phyloP scores from a whole-genome alignment of 2,113 vertebrate species.

The Brachyhypopomus gauderio region DNA sequence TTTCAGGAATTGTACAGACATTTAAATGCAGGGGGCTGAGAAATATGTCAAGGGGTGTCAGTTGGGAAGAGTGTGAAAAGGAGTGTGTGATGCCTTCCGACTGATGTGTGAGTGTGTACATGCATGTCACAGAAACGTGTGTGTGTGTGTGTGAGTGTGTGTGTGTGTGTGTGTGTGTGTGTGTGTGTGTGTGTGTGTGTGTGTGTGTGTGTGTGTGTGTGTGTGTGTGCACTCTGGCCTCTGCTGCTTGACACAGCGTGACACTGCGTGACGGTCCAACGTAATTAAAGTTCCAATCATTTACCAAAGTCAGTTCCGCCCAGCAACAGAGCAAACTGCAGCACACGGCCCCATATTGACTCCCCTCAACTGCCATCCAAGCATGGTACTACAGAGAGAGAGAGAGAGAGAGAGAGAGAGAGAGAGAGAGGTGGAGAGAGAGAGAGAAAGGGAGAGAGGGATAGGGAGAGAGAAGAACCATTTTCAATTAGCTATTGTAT shows the following conservation, averaged over 20 bases:
- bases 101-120: neutral
- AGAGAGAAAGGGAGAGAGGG: neutral
- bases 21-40: slow-evolving; percentile 11
- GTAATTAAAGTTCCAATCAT: slow-evolving; percentile 98
- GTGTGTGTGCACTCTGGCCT: slow-evolving; percentile 81
- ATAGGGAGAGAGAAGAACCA: slow-evolving; percentile 1
- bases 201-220: slow-evolving; percentile 45
- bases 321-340: slow-evolving; percentile 81
- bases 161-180: too few species aligned
- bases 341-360: slow-evolving; percentile 78
- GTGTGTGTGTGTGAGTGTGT: too few species aligned
- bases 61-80: neutral
- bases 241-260: slow-evolving; percentile 85
- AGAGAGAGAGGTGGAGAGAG: slow-evolving; percentile 44
- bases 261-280: slow-evolving; percentile 91
- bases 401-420: slow-evolving; percentile 31
- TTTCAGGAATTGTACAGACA: slow-evolving; percentile 12
- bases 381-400: slow-evolving; percentile 41
- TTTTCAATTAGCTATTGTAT: slow-evolving; percentile 72
- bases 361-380: slow-evolving; percentile 68
- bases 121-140: neutral
- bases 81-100: too few species aligned
- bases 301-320: slow-evolving; percentile 89
- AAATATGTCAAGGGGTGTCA: neutral
- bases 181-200: neutral